Conservation (phyloP, 2,888 invertebrate species). For the Zygogramma bicolorata region DNA sequence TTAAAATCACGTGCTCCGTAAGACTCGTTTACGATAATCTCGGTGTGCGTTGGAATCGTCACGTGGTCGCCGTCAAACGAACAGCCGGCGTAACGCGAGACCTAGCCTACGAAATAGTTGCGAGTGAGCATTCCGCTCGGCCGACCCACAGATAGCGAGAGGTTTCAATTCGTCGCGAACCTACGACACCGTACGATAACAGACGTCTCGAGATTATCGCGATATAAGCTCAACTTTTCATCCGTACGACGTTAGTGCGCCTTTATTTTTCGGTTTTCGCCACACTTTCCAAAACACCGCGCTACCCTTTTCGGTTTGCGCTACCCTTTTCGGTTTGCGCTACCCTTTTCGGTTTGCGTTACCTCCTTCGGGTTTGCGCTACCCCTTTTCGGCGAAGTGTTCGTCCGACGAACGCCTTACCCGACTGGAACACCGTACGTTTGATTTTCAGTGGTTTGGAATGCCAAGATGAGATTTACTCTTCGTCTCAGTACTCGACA, state of each 20-base stretch:
- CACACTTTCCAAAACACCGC: background rate
- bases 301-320: background rate
- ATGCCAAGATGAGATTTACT: slow-evolving; percentile 82
- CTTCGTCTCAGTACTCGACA: slow-evolving; percentile 72
- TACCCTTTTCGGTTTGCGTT: background rate
- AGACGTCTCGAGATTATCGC: background rate
- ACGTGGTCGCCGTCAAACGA: slow-evolving; percentile 38
- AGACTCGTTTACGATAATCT: slow-evolving; percentile 34
- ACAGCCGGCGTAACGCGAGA: background rate
- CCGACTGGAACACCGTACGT: slow-evolving; percentile 8
- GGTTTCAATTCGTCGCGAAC: no score
- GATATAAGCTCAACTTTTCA: slow-evolving; percentile 3
- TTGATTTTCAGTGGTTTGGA: slow-evolving; percentile 78
- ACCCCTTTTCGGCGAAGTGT: background rate
- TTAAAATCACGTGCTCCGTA: slow-evolving; percentile 39
- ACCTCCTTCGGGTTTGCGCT: background rate
- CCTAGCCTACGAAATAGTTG: slow-evolving; percentile 3
- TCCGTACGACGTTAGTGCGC: background rate
- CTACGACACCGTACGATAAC: no score
- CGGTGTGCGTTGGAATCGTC: slow-evolving; percentile 41
- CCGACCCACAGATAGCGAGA: background rate
- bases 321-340: background rate
- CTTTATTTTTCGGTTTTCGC: background rate
- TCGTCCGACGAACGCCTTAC: background rate
- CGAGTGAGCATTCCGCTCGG: background rate